Base-by-base conservation (phyloP, 2,113 vertebrate species). In the Ceratotherium simum region DNA sequence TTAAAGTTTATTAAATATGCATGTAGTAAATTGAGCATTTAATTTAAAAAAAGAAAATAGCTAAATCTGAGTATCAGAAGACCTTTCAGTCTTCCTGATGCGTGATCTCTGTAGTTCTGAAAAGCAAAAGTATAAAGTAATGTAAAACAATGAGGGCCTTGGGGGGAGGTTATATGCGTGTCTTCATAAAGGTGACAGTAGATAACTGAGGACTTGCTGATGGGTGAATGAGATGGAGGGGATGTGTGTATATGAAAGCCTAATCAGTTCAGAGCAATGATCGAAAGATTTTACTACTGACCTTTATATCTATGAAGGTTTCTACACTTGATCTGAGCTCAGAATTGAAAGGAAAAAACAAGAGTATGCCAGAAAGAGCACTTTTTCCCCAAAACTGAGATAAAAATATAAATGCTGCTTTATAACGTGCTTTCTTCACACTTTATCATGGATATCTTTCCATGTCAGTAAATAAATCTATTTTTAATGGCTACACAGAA, bases 241-340 rank as follows among this genome's bases (percentile, higher is more conserved):
- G 20, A 21, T 60, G 12, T 79, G 6, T 91, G 14, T 75, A 27
- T 69, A 39, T 60, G 27, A 96, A 95, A 54, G 23, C 31, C 48
- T 67, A 60, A 21, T 81, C 64, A 91, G 29, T 93, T 76, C 98
- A 99, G 99, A 99, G 99, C 99, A n/a, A 87, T 99, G 99, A 99
- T 99, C 99, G 99, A 86, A 73, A 70, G 72, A 73, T 54, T 39
- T 39, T 87, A 78, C 91, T 36, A 97, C 99, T 99, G 99, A 99
- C 62, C 91, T 39, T 96, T 54, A 17, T 90, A 97, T 98, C 86
- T 92, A 91, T 99, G 99, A 99, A 95, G 99, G 98, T 98, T 98
- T 98, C 99, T 99, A 99, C 99, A 99, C 99, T 99, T 99, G 99
- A 99, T 98, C 99, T 99, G 99, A 99, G 99, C 99, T 99, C 99